phyloP scores from a whole-genome alignment of 2,888 invertebrate genomes.

The Tinea pellionella region DNA sequence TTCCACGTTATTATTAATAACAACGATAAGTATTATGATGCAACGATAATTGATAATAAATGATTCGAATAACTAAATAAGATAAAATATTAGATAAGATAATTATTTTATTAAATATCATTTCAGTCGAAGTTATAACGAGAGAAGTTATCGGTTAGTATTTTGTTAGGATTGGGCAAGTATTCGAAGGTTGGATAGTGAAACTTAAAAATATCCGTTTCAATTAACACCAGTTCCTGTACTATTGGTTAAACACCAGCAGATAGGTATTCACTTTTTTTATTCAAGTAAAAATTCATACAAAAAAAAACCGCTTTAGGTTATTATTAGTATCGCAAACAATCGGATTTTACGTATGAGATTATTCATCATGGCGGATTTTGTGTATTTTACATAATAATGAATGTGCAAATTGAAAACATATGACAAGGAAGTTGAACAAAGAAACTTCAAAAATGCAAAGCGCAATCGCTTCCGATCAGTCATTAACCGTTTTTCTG shows the following conservation, averaged over 20 bases:
- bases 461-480: conserved; percentile 57
- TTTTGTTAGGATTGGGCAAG: conserved; percentile 24
- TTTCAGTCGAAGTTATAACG: not conserved
- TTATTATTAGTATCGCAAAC: conserved; percentile 2
- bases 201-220: conserved; percentile 42
- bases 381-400: not conserved
- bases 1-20: conserved; percentile 1
- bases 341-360: not conserved
- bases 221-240: conserved; percentile 30
- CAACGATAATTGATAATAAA: conserved; percentile 3
- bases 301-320: not conserved
- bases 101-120: not conserved
- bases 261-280: conserved; percentile 19
- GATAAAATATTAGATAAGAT: not conserved
- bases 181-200: conserved; percentile 43
- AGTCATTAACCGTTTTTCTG: conserved; percentile 37
- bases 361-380: not conserved
- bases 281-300: not conserved
- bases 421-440: conserved; percentile 6
- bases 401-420: not conserved
- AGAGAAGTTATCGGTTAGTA: conserved; percentile 3
- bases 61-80: not conserved
- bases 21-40: not conserved
- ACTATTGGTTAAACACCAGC: conserved; percentile 16
- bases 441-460: conserved; percentile 51